Percentiles rank a stretch among this genome's conserved stretches.
These are phyloP conservation scores for Achlya flavicornis DNA, from an alignment of 2,888 invertebrate genomes.

Conservation along the genomic window DNA sequence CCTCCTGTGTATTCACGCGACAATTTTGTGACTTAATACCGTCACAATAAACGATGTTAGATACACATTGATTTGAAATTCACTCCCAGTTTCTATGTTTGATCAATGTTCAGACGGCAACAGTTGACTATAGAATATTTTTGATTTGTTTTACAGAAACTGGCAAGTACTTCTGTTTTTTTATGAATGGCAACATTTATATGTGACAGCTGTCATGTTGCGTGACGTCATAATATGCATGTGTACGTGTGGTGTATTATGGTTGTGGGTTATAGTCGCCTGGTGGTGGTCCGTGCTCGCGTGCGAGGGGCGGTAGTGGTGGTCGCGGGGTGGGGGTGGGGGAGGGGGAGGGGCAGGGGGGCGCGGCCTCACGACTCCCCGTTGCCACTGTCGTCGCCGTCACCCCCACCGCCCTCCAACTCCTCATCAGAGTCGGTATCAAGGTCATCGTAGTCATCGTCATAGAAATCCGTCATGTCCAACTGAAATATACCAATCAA, in stretches of 20 bases:
- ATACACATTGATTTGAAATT: too few relatives aligned
- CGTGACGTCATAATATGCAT: background rate
- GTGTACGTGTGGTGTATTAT: background rate
- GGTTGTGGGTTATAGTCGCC: constrained; percentile 23
- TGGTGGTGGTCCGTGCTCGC: constrained; percentile 18
- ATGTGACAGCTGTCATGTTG: background rate
- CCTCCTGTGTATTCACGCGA: background rate
- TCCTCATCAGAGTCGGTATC: constrained; percentile 87
- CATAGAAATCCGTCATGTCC: constrained; percentile 98
- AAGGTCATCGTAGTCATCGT: constrained; percentile 96
- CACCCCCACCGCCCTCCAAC: constrained; percentile 88
- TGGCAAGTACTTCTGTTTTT: background rate
- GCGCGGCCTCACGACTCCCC: constrained; percentile 92
- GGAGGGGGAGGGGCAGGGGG: constrained; percentile 22
- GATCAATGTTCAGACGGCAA: too few relatives aligned
- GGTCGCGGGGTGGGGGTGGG: too few relatives aligned
- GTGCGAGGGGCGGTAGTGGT: constrained; percentile 11
- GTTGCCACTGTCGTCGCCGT: constrained; percentile 95
- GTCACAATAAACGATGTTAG: background rate
- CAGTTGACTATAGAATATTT: too few relatives aligned
- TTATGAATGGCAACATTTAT: background rate
- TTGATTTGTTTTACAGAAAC: too few relatives aligned
- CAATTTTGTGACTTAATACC: background rate
- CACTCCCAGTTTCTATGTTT: too few relatives aligned
- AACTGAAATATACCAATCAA: constrained; percentile 69